Base-by-base conservation (phyloP, 1,140 invertebrate genomes). In the Drosophila seguyi region DNA sequence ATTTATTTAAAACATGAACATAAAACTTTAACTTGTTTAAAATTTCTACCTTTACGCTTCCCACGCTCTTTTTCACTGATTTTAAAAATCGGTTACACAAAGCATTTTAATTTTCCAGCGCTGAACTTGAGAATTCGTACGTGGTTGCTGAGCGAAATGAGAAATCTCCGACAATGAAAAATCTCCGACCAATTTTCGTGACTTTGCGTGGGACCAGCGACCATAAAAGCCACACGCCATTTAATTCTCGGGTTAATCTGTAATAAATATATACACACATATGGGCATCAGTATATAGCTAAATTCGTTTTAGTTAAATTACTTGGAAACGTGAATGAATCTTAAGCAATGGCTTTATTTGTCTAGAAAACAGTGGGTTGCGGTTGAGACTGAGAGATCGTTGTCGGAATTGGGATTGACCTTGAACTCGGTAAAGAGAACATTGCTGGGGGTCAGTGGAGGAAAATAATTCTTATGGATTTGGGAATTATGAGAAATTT, bases 161-260 rank as follows among this genome's bases (percentile, higher is more conserved):
- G 53, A 58, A 58, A 50, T 79, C 62, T 73, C 76, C 69, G 45
- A 73, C 75, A 66, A 66, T 63, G 74, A 57, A 52, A 58, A 58
- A 60, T 79, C 67, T 61, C 63, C 78, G 79, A 58, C 61, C 48
- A 87, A 79, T 90, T 90, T 84, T 88, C 85, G 81, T 88, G 85
- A 88, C 81, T 88, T 74, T 88, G 85, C 85, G 85, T 88, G 85
- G 85, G 85, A 67, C 73, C 58, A 56, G 65, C 61, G 83, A 68
- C 81, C 85, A 81, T 81, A 88, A 88, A 75, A 80, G 85, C 67
- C 75, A 90, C 77, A 79, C 76, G 85, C 77, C 85, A 90, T 79
- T 90, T 66, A 88, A 81, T 83, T 74, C 60, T 78, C 75, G 78
- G 71, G 71, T 85, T 84, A 85, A 90, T 90, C 86, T 90, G 85